These are phyloP conservation scores for Thinocorus orbignyianus DNA, from an alignment of 2,113 vertebrate genomes.

Conservation along the genomic window DNA sequence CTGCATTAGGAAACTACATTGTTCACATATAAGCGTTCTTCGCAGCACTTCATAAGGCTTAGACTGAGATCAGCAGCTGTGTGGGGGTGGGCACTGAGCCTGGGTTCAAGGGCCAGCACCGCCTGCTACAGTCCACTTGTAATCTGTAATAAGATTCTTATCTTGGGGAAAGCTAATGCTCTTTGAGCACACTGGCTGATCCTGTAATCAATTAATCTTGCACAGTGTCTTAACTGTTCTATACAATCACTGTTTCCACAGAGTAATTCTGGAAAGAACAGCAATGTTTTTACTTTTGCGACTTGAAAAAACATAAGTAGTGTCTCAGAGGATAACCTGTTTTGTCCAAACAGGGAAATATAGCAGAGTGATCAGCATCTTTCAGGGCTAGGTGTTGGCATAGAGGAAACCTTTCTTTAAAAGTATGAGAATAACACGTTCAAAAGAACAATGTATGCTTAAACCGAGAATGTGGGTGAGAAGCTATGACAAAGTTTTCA, in stretches of 20 bases:
- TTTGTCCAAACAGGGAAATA: neutral
- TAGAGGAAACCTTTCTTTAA: neutral
- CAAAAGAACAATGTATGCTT: neutral
- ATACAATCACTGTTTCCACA: neutral
- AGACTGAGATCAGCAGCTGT: neutral
- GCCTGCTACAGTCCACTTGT: neutral
- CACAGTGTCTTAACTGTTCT: neutral
- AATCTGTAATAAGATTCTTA: neutral
- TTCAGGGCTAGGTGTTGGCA: neutral
- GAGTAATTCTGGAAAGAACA: neutral
- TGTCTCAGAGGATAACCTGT: neutral
- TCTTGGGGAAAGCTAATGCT: neutral
- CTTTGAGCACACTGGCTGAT: neutral
- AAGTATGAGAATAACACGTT: neutral
- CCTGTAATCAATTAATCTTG: neutral
- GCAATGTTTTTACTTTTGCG: neutral
- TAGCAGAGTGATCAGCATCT: neutral
- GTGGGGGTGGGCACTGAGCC: neutral
- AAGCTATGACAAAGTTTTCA: neutral
- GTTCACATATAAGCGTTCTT: neutral
- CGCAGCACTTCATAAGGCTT: fast-evolving
- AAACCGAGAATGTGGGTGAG: neutral
- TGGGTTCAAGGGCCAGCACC: neutral
- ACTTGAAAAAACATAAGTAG: neutral
- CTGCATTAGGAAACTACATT: neutral